phyloP scores from a whole-genome alignment of 2,113 vertebrate species.

The Paradoxurus hermaphroditus region DNA sequence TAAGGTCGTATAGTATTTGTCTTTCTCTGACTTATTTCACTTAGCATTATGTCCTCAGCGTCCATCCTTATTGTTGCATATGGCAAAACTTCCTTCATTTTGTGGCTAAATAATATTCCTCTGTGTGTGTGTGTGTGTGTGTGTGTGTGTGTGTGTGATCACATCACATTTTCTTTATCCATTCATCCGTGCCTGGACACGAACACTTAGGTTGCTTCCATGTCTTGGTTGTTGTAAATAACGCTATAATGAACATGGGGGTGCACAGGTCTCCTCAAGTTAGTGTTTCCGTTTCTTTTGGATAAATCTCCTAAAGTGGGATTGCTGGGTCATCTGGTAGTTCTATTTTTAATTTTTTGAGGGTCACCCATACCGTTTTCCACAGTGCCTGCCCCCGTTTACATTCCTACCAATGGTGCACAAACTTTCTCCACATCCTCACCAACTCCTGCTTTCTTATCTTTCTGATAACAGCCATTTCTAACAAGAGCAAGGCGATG shows the following conservation, averaged over 20 bases:
- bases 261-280: neutral
- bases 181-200: neutral
- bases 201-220: neutral
- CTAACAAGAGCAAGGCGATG: neutral
- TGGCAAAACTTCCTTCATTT: neutral
- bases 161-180: neutral
- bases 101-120: neutral
- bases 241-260: neutral
- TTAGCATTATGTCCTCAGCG: neutral
- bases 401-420: neutral
- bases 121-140: neutral
- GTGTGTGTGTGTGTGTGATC: too few relatives aligned
- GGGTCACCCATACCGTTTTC: neutral
- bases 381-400: neutral
- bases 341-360: neutral
- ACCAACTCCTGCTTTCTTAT: neutral
- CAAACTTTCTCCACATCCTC: neutral
- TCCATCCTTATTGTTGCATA: neutral
- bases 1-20: neutral
- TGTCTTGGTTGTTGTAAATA: neutral
- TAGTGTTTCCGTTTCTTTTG: neutral
- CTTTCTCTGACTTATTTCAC: neutral
- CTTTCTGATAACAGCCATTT: neutral
- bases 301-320: neutral
- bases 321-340: neutral